Base-by-base conservation (phyloP, 1,140 invertebrate genomes). In the Eurytemora carolleeae region DNA sequence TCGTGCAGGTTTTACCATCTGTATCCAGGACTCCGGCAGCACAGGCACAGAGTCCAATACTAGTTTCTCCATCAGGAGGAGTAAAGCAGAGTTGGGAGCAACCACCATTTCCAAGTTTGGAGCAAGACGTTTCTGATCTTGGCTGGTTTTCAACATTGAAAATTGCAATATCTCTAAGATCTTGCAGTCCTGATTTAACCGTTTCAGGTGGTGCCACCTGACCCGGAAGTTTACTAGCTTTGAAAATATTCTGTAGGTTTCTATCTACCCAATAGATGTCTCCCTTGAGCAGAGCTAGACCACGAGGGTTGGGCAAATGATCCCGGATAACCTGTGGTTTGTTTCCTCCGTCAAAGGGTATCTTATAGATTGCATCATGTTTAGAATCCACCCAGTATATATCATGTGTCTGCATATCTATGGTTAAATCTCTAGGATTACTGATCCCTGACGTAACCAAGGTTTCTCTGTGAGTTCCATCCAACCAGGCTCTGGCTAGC, bases 381-480 rank as follows among this genome's bases (percentile, higher is more conserved):
- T 85, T 84, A 0, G 90, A 87, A 71, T 98, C 95, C 0, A 94
- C 89, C 94, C 93, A 98, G 70, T 92, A 98, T 0, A 98, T 82
- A 69, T 97, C 89, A 68, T 97, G 86, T 0, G 88, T 96, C 20
- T 80, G 72, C 76, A 91, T 87, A 72, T 98, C 94, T 31, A 98
- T 84, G 1, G 91, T 90, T 12, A 99, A 74, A 71, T 94, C 93
- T 57, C 86, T 77, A 0, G 95, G 95, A 67, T 86, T 85, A 24
- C 82, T 86, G 53, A 98, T 89, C 12, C 87, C 88, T 16, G 55
- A 19, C 0, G 85, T 87, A 0, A 98, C 87, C 24, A 98, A 77
- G 0, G 87, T 83, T 21, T 76, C 80, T 80, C 90, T 88, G 66
- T 88, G 85, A 19, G 79, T 81, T 1, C 92, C 93, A 69, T 98